phyloP scores from a whole-genome alignment of 2,888 invertebrate species.

The Antheraea assamensis region DNA sequence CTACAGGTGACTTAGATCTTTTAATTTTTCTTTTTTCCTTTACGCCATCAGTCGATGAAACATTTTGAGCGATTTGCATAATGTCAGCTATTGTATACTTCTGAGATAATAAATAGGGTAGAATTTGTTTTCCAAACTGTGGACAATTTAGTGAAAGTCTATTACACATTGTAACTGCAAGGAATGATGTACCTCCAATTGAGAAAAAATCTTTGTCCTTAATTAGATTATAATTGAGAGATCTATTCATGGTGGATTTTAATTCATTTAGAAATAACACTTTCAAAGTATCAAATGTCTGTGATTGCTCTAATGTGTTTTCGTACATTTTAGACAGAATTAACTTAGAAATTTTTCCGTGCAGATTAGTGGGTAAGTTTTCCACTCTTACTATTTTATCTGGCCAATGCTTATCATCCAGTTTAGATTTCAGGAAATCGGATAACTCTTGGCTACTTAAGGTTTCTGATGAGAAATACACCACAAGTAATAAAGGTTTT shows the following conservation, averaged over 20 bases:
- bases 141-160: constrained; percentile 74
- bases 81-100: constrained; percentile 65
- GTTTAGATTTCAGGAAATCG: constrained; percentile 66
- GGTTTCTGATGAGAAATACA: constrained; percentile 75
- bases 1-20: constrained; percentile 37
- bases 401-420: constrained; percentile 82
- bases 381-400: constrained; percentile 84
- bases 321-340: constrained; percentile 68
- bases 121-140: constrained; percentile 73
- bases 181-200: constrained; percentile 87
- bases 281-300: constrained; percentile 46
- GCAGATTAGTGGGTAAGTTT: constrained; percentile 82
- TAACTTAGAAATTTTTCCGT: constrained; percentile 86
- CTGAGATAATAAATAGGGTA: constrained; percentile 79
- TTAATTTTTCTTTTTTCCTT: constrained; percentile 50
- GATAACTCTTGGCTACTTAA: constrained; percentile 59
- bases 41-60: constrained; percentile 41
- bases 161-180: constrained; percentile 84
- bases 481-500: constrained; percentile 68
- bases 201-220: constrained; percentile 78
- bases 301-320: constrained; percentile 40
- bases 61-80: constrained; percentile 52
- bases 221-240: constrained; percentile 58
- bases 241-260: constrained; percentile 42
- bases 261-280: constrained; percentile 55